Base-by-base conservation (phyloP, 2,797 vertebrate species). In the Trachurus trachurus region DNA sequence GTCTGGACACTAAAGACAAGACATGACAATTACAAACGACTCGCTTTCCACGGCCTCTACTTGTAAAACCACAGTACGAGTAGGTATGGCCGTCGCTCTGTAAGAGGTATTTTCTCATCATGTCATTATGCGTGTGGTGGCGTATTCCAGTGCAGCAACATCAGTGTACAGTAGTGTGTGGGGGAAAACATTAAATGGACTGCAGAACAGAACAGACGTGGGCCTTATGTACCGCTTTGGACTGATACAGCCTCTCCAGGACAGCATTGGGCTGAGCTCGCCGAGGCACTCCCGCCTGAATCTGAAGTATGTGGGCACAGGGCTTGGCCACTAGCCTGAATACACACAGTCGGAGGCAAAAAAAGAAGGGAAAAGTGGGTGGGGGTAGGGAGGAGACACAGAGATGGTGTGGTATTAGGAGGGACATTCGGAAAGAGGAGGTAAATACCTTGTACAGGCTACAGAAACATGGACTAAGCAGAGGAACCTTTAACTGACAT, bases 241-340 rank as follows among this genome's bases (percentile, higher is more conserved):
- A 94, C 72, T 58, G 85, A 89, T 89, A 93, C 67, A 94, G 77
- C 71, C 64, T 91, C 93, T 99, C 98, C 93, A 99, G 95, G 89
- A 96, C 95, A 71, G 95, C 95, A 78, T 97, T 97, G 88, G 95
- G 91, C 80, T 96, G 96, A 73, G 94, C 95, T 94, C 82, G 91
- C 69, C 94, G 95, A 87, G 94, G 94, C 85, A 89, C 94, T 83
- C 89, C 96, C 29, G 94, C 94, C 76, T 98, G 95, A 85, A 99
- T 97, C 90, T 96, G 96, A 91, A 98, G 92, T 91, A 93, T 95
- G 86, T 95, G 94, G 91, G 97, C 97, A 94, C 96, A 97, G 52
- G 97, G 97, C 84, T 96, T 96, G 92, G 97, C 98, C 92, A 99
- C 96, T 88, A 98, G 97, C 93, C 98, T 98, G 93, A 87, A 81